Conservation (phyloP, 2,888 invertebrate genomes). For the Leptopilina drosophilae region DNA sequence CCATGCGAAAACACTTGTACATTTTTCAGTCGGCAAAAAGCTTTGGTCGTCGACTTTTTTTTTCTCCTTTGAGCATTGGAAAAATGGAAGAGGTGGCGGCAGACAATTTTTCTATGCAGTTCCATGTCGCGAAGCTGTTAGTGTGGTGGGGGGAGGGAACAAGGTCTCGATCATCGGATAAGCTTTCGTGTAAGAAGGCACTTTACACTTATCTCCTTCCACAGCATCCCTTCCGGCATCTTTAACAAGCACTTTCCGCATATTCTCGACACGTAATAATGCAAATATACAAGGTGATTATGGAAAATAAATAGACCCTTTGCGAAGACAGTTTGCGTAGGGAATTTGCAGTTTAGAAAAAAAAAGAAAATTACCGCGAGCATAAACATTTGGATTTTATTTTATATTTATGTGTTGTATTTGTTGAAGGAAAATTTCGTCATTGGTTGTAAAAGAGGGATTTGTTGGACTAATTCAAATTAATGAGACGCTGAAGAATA, state of each 20-base stretch:
- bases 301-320: slow-evolving; percentile 24
- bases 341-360: neutral
- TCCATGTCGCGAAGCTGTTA: neutral
- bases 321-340: neutral
- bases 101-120: slow-evolving; percentile 30
- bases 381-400: neutral
- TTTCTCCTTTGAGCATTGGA: neutral
- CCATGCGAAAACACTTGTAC: slow-evolving; percentile 49
- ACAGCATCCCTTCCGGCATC: slow-evolving; percentile 28
- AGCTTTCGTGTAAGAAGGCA: slow-evolving; percentile 32
- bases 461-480: too few relatives aligned
- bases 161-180: slow-evolving; percentile 31
- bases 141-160: neutral
- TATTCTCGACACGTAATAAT: slow-evolving; percentile 38
- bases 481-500: too few relatives aligned
- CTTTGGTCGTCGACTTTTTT: slow-evolving; percentile 1
- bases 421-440: too few relatives aligned
- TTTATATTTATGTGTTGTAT: too few relatives aligned
- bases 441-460: too few relatives aligned
- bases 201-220: slow-evolving; percentile 36
- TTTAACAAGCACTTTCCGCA: slow-evolving; percentile 30
- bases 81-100: too few relatives aligned
- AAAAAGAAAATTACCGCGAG: neutral
- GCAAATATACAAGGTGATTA: slow-evolving; percentile 27
- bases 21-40: slow-evolving; percentile 26